Evolutionary conservation across 2,113 vertebrate genomes (phyloP), one percentile per base, ranked within the genome.

Genomic region (Alethe diademata): DNA sequence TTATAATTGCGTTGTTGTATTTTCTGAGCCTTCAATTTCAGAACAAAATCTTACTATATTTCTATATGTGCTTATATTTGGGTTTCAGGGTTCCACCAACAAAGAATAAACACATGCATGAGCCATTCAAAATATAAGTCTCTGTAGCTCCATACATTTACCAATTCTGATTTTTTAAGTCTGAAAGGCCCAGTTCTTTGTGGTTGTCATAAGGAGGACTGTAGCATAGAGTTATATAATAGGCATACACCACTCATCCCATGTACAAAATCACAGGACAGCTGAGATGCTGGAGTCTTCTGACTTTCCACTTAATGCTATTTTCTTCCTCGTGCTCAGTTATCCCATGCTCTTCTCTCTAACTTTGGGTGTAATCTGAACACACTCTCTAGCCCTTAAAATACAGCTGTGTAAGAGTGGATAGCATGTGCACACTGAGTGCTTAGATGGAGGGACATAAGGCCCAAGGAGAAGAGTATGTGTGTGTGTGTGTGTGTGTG

Each of bases 381-480:
- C 6, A 36, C 2, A 5, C 0, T 2, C 2, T 48, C 19, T 2
- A 1, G 2, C 7, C 4, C 13, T 19, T 25, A 31, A 70, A 36
- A 20, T 45, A 19, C 25, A 62, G 0, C 7, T 8, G 3, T 50
- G 48, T 45, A 45, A 38, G 38, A 38, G 38, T 38, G 31, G 38
- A 9, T 20, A 76, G 9, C 17, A 24, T 6, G 9, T 47, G 43
- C 26, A 31, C n/a, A 24, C 28, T 38, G 28, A 69, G n/a, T 58
- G 35, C 23, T 80, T 38, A 47, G 13, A 48, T 54, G 29, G 18
- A 70, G 18, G 14, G n/a, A 78, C 61, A 38, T 25, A 61, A 42
- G n/a, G 23, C 35, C 51, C 23, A 35, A 69, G 66, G 4, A 69
- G 50, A 64, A 13, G 25, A 22, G 5, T 45, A 38, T 42, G 38